These are phyloP conservation scores for Phalloptychus januarius DNA, from an alignment of 2,797 vertebrate genomes.

Conservation along the genomic window DNA sequence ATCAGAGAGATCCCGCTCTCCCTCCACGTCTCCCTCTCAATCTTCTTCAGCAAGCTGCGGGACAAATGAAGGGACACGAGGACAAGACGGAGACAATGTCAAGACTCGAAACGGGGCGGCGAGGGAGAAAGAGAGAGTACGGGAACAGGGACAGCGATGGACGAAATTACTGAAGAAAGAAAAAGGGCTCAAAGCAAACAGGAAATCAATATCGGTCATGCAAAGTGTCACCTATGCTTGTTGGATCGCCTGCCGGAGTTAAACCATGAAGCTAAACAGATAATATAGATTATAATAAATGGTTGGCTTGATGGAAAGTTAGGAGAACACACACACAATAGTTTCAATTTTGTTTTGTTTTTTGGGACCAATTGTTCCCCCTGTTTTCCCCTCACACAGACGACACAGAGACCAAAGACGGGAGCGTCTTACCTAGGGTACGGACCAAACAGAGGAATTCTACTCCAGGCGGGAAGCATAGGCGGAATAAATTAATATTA, in stretches of 20 bases:
- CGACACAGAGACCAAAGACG: slow-evolving; percentile 80
- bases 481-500: slow-evolving; percentile 96
- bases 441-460: slow-evolving; percentile 99
- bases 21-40: slow-evolving; percentile 98
- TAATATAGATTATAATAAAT: slow-evolving; percentile 4
- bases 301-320: slow-evolving; percentile 12
- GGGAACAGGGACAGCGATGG: slow-evolving; percentile 29
- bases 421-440: slow-evolving; percentile 99
- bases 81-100: slow-evolving; percentile 37
- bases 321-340: slow-evolving; percentile 33
- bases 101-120: slow-evolving; percentile 15
- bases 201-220: slow-evolving; percentile 52
- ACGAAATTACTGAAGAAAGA: slow-evolving; percentile 41
- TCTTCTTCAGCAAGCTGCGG: slow-evolving; percentile 95
- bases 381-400: slow-evolving; percentile 62
- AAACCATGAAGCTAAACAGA: slow-evolving; percentile 17
- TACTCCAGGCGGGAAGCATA: slow-evolving; percentile 99
- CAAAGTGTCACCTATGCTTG: slow-evolving; percentile 67
- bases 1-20: slow-evolving; percentile 98
- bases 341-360: not conserved
- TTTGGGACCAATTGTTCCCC: slow-evolving; percentile 20
- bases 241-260: slow-evolving; percentile 53
- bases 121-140: slow-evolving; percentile 2
- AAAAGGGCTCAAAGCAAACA: slow-evolving; percentile 50
- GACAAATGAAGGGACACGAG: slow-evolving; percentile 38